Conservation (phyloP, 1,140 invertebrate genomes). For the Drosophila persimilis region DNA sequence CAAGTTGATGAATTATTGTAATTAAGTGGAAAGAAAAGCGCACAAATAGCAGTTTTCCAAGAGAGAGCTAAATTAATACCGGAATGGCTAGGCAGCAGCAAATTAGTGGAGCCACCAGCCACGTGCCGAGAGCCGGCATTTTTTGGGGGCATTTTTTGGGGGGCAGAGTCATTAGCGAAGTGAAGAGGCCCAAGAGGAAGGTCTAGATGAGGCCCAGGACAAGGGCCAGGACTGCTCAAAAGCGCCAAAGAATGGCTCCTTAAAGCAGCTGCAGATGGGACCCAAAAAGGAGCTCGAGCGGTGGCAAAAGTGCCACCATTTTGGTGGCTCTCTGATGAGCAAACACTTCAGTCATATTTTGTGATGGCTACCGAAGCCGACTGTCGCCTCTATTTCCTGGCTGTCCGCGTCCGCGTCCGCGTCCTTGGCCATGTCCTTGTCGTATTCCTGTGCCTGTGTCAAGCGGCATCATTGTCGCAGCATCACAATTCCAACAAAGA, state of each 20-base stretch:
- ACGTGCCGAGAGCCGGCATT: background rate
- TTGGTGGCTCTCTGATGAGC: slow-evolving; percentile 36
- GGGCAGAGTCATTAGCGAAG: slow-evolving; percentile 50
- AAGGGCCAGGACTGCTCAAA: too few relatives aligned
- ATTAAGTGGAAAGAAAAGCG: slow-evolving; percentile 51
- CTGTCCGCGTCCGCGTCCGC: background rate
- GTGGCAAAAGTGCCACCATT: slow-evolving; percentile 7
- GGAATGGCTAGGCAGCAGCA: slow-evolving; percentile 41
- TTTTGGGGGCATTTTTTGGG: background rate
- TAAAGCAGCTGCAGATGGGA: too few relatives aligned
- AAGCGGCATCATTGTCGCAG: slow-evolving; percentile 65
- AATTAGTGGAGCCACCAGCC: slow-evolving; percentile 49
- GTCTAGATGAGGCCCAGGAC: too few relatives aligned
- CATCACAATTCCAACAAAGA: slow-evolving; percentile 9
- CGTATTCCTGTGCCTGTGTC: slow-evolving; percentile 36
- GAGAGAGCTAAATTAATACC: slow-evolving; percentile 44
- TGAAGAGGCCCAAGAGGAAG: background rate
- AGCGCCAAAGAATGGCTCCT: too few relatives aligned
- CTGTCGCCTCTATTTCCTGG: slow-evolving; percentile 44
- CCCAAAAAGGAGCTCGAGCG: background rate
- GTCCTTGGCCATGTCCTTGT: slow-evolving; percentile 48
- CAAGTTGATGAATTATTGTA: slow-evolving; percentile 68
- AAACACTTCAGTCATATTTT: slow-evolving; percentile 40
- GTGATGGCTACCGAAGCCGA: slow-evolving; percentile 31
- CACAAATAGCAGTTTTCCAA: slow-evolving; percentile 13